Evolutionary conservation across 2,797 vertebrate species (phyloP).

Genomic region (Gymnodraco acuticeps): DNA sequence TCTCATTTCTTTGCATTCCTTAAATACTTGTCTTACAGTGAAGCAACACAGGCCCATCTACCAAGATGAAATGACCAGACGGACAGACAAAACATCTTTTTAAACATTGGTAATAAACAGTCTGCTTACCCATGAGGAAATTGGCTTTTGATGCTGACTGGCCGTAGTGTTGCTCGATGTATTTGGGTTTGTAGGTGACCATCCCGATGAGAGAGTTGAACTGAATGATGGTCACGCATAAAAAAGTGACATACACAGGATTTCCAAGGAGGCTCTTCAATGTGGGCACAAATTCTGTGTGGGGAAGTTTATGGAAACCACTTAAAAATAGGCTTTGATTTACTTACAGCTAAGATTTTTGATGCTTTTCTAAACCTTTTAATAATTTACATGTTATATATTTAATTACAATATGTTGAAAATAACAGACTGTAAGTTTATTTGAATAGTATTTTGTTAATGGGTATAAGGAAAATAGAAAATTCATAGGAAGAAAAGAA

Average conservation of each 20-base stretch:
- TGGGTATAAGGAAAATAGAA: neutral
- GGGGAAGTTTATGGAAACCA: conserved; percentile 44
- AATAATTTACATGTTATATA: neutral
- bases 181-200: conserved; percentile 97
- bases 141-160: conserved; percentile 93
- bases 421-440: neutral
- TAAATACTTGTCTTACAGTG: conserved; percentile 17
- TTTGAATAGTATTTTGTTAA: neutral
- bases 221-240: conserved; percentile 93
- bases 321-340: neutral
- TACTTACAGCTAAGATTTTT: neutral
- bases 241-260: conserved; percentile 90
- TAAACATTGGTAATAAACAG: conserved; percentile 11
- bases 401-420: neutral
- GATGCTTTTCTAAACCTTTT: neutral
- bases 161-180: conserved; percentile 96
- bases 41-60: conserved; percentile 15
- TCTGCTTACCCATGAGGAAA: conserved; percentile 92
- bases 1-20: conserved; percentile 45
- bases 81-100: neutral
- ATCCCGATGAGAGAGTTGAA: conserved; percentile 96
- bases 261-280: conserved; percentile 91
- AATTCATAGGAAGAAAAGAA: too few relatives aligned
- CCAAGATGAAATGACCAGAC: conserved; percentile 11
- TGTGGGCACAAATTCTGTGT: conserved; percentile 91